These are phyloP conservation scores for Eclectus roratus DNA, from an alignment of 2,113 vertebrate genomes.

Conservation along the genomic window DNA sequence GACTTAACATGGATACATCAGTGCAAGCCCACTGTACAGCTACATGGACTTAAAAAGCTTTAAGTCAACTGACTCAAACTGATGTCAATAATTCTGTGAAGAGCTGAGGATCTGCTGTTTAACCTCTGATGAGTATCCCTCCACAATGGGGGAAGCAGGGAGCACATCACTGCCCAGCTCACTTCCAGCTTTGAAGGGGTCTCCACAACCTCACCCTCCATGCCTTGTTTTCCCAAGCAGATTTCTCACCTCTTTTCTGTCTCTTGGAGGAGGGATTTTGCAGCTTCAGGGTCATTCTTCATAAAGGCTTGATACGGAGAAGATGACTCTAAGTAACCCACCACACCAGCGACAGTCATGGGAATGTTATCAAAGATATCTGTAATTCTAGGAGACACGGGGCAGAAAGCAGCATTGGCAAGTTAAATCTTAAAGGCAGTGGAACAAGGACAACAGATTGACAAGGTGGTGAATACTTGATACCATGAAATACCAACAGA, in stretches of 20 bases:
- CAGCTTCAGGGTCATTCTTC: slow-evolving; percentile 69
- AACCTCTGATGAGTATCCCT: not conserved
- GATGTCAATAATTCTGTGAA: not conserved
- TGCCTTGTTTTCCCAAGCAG: rapidly evolving
- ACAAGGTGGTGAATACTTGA: not conserved
- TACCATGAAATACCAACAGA: not conserved
- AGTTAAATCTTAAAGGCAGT: not conserved
- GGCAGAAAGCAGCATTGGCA: not conserved
- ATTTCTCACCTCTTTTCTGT: slow-evolving; percentile 75
- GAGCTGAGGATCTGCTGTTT: not conserved
- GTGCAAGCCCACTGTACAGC: not conserved
- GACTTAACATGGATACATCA: too few relatives aligned
- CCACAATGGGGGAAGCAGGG: not conserved
- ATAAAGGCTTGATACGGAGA: slow-evolving; percentile 76
- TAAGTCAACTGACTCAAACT: not conserved
- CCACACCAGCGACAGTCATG: slow-evolving; percentile 67
- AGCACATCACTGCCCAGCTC: not conserved
- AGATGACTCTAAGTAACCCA: slow-evolving; percentile 79
- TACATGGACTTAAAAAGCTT: not conserved
- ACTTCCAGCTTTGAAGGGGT: not conserved
- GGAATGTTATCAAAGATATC: slow-evolving; percentile 53
- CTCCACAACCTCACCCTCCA: not conserved
- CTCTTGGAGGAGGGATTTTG: slow-evolving; percentile 67
- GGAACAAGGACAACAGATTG: not conserved
- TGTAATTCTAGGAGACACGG: slow-evolving; percentile 64